Evolutionary conservation across 1,140 invertebrate genomes (phyloP).

Genomic region (Drosophila virilis): DNA sequence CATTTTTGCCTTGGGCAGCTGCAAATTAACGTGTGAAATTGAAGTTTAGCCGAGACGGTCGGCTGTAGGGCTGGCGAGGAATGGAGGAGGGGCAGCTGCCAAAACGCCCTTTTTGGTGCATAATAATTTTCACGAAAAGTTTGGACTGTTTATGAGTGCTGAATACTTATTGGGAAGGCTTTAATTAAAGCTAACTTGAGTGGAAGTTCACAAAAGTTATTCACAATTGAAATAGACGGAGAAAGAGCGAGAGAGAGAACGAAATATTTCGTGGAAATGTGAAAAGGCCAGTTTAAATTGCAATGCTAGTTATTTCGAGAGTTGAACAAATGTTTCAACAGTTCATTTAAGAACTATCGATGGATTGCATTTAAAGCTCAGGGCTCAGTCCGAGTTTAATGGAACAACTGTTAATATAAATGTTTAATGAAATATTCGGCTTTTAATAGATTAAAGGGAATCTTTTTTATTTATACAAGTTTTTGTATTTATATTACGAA

Average conservation of each 20-base stretch:
- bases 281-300: background rate
- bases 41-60: slow-evolving; percentile 23
- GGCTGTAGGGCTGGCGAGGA: background rate
- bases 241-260: background rate
- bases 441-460: slow-evolving; percentile 3
- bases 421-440: too few species aligned
- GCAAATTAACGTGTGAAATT: slow-evolving; percentile 74
- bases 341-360: too few species aligned
- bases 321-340: background rate
- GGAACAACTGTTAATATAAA: too few species aligned
- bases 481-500: background rate
- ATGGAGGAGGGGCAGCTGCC: slow-evolving; percentile 16
- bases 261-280: background rate
- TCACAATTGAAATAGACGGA: slow-evolving; percentile 1
- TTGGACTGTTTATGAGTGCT: slow-evolving; percentile 41
- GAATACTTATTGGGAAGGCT: slow-evolving; percentile 21
- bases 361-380: too few species aligned
- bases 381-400: background rate
- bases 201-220: slow-evolving; percentile 27
- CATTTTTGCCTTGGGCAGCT: slow-evolving; percentile 67
- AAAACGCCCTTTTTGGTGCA: slow-evolving; percentile 25
- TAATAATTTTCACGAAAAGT: slow-evolving; percentile 64
- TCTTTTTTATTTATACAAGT: background rate
- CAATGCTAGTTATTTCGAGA: background rate
- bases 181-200: slow-evolving; percentile 27